Percentiles rank a stretch among this genome's conserved stretches.
Evolutionary conservation across 1,140 invertebrate genomes (phyloP).

Genomic region (Drosophila sturtevanti): DNA sequence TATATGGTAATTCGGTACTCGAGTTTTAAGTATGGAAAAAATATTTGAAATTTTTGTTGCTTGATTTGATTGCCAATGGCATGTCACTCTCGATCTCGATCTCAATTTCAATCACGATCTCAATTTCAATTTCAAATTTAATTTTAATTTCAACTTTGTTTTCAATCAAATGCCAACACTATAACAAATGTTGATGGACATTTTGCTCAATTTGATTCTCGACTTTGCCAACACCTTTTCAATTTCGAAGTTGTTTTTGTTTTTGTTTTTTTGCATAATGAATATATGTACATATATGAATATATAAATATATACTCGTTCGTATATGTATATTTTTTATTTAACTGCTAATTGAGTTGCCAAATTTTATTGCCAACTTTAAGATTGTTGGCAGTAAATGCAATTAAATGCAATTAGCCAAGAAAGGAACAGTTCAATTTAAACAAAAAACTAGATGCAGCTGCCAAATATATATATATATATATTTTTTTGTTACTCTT

Average conservation of each 20-base stretch:
- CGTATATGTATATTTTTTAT: too few relatives aligned
- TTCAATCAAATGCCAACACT: slow-evolving; percentile 27
- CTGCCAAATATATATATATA: too few relatives aligned
- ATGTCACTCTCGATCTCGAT: slow-evolving; percentile 1
- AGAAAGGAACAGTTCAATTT: slow-evolving; percentile 60
- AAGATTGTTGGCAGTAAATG: slow-evolving; percentile 12
- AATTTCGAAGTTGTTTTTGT: not conserved
- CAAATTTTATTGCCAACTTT: slow-evolving; percentile 37
- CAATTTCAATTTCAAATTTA: not conserved
- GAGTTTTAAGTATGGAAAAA: not conserved
- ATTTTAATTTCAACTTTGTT: not conserved
- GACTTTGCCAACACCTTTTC: slow-evolving; percentile 18
- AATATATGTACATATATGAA: too few relatives aligned
- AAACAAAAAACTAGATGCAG: slow-evolving; percentile 9
- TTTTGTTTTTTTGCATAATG: not conserved
- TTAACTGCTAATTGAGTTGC: slow-evolving; percentile 45
- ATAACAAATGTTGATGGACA: slow-evolving; percentile 43
- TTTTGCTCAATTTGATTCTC: slow-evolving; percentile 7
- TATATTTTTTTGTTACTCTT: too few relatives aligned
- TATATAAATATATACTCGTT: too few relatives aligned
- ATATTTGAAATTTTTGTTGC: not conserved
- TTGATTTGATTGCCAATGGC: slow-evolving; percentile 11
- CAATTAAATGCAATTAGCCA: slow-evolving; percentile 69
- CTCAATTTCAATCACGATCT: slow-evolving; percentile 2
- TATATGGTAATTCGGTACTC: not conserved